phyloP scores from a whole-genome alignment of 2,113 vertebrate species.

The Andinoacara biseriatus region DNA sequence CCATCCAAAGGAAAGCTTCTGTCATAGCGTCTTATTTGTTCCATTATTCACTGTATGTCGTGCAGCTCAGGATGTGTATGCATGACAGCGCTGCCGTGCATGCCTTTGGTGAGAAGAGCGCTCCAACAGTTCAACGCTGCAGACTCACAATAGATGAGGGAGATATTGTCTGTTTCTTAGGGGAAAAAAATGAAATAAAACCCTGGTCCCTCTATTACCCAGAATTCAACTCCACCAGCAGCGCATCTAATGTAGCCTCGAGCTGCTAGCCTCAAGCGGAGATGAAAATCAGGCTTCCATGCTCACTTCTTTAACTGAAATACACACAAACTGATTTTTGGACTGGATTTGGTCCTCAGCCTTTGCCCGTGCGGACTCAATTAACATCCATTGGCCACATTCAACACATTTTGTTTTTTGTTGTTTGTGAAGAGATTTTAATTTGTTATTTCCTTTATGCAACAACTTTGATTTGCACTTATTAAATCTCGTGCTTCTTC shows the following conservation, averaged over 20 bases:
- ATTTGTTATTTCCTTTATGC: not conserved
- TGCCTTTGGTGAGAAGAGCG: not conserved
- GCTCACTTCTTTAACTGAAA: not conserved
- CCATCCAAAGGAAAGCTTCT: conserved; percentile 6
- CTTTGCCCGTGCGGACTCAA: not conserved
- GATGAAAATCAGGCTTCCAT: not conserved
- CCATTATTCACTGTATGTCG: not conserved
- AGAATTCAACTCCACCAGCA: not conserved
- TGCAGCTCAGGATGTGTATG: not conserved
- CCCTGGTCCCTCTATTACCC: not conserved
- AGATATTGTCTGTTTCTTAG: not conserved
- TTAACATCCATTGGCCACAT: not conserved
- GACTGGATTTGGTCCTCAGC: not conserved
- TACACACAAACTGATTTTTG: not conserved
- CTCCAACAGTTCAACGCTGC: not conserved
- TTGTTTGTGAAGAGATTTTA: not conserved
- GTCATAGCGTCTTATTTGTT: not conserved
- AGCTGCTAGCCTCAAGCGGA: not conserved
- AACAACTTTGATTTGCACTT: not conserved
- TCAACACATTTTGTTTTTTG: not conserved
- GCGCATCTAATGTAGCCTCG: not conserved
- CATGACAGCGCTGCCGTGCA: not conserved
- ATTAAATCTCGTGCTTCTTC: not conserved
- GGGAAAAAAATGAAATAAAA: too few species aligned
- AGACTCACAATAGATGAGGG: not conserved